A percentile compares a stretch with the other conserved stretches of the same genome.
phyloP scores from a whole-genome alignment of 2,797 vertebrate genomes.

The Petrocephalus sullivani region DNA sequence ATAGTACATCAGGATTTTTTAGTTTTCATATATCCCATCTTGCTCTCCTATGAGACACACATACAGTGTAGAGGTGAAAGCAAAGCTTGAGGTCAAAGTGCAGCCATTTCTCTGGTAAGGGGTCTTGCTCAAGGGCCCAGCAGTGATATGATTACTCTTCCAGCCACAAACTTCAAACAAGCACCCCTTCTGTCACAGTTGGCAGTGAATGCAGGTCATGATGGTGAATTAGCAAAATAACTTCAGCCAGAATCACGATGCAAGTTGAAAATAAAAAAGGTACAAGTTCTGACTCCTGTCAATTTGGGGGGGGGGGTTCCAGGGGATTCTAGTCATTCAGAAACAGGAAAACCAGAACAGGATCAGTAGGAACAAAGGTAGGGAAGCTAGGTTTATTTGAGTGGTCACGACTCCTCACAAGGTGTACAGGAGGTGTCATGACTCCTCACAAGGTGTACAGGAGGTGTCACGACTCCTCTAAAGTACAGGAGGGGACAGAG shows the following conservation, averaged over 20 bases:
- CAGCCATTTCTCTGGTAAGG: neutral
- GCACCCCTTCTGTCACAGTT: neutral
- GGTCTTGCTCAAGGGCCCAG: neutral
- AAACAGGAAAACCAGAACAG: neutral
- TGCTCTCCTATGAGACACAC: neutral
- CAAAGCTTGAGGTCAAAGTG: neutral
- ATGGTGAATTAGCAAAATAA: neutral
- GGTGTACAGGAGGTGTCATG: too few species aligned
- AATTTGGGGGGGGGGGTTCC: neutral
- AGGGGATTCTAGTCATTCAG: neutral
- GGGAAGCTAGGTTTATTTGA: neutral
- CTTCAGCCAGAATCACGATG: neutral
- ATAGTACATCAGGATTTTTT: neutral
- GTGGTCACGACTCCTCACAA: neutral
- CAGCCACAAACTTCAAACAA: neutral
- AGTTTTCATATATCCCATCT: neutral
- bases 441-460: too few species aligned
- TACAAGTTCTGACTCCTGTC: neutral
- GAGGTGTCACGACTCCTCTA: neutral
- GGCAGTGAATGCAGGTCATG: neutral
- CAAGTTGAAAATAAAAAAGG: neutral
- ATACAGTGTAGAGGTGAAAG: neutral
- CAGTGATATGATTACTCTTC: neutral
- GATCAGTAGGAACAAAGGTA: neutral
- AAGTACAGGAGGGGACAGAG: neutral